These are phyloP conservation scores for Psittacula cyanocephala DNA, from an alignment of 2,113 vertebrate species.

Conservation along the genomic window DNA sequence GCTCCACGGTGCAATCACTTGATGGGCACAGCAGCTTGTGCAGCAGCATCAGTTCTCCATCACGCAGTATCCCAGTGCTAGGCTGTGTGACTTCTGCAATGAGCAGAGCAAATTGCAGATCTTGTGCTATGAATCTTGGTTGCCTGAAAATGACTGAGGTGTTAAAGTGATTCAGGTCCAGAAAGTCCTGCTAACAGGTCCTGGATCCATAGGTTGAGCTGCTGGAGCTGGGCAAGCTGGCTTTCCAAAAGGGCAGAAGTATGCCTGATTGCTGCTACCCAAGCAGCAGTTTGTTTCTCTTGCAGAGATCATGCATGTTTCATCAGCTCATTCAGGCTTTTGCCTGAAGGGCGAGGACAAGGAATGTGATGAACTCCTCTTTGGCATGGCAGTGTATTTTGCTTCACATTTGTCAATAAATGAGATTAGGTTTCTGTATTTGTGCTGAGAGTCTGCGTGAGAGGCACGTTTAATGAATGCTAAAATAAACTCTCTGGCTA, in stretches of 20 bases:
- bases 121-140: not conserved
- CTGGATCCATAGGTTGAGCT: not conserved
- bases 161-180: not conserved
- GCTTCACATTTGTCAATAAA: slow-evolving; percentile 58
- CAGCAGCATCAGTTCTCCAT: not conserved
- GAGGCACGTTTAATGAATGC: slow-evolving; percentile 14
- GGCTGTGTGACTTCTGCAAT: not conserved
- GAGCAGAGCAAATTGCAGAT: not conserved
- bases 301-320: not conserved
- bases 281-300: not conserved
- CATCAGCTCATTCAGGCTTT: slow-evolving; percentile 18
- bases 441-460: slow-evolving; percentile 36
- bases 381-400: slow-evolving; percentile 55
- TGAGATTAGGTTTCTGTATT: slow-evolving; percentile 50
- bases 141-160: not conserved
- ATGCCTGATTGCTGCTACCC: not conserved
- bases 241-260: not conserved
- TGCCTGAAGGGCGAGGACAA: slow-evolving; percentile 53
- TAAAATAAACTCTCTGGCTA: slow-evolving; percentile 31
- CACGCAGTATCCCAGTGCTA: not conserved
- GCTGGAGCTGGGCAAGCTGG: not conserved
- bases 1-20: accelerated
- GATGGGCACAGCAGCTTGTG: not conserved
- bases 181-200: not conserved
- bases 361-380: slow-evolving; percentile 52